phyloP scores from a whole-genome alignment of 2,888 invertebrate genomes.

The Eupithecia subumbrata region DNA sequence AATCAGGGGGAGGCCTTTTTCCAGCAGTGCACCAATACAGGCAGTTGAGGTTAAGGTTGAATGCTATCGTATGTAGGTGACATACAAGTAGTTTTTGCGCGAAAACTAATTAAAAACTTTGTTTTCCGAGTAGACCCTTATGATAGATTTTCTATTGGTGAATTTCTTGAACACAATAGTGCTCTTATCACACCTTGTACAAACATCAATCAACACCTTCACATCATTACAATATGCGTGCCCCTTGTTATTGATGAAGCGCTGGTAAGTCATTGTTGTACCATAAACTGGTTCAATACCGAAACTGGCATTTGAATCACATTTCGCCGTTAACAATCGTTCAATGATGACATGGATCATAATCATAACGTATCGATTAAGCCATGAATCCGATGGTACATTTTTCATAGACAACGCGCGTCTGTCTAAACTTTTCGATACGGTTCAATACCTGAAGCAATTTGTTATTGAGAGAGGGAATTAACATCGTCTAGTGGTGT shows the following conservation, averaged over 20 bases:
- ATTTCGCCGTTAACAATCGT: conserved; percentile 10
- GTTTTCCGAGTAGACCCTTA: neutral
- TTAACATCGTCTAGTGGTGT: neutral
- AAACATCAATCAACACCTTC: neutral
- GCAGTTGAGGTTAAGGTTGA: too few species aligned
- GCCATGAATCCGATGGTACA: conserved; percentile 4
- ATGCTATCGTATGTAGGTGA: neutral
- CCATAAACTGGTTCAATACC: neutral
- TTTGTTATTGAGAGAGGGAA: neutral
- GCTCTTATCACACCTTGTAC: neutral
- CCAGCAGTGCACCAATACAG: too few species aligned
- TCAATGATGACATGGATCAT: conserved; percentile 6
- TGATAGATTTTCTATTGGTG: neutral
- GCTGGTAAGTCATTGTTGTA: neutral
- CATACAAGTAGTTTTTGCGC: neutral
- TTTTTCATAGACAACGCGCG: neutral
- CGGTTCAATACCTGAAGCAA: neutral
- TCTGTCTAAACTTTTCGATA: conserved; percentile 1
- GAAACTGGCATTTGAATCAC: conserved; percentile 5
- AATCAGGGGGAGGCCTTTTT: too few species aligned
- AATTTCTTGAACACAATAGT: neutral
- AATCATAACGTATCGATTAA: conserved; percentile 16
- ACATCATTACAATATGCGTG: neutral
- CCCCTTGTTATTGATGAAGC: neutral
- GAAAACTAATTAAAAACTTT: neutral